Percentiles rank a stretch among this genome's conserved stretches.
Conservation (phyloP, 2,113 vertebrate genomes). For the Zosterops borbonicus region DNA sequence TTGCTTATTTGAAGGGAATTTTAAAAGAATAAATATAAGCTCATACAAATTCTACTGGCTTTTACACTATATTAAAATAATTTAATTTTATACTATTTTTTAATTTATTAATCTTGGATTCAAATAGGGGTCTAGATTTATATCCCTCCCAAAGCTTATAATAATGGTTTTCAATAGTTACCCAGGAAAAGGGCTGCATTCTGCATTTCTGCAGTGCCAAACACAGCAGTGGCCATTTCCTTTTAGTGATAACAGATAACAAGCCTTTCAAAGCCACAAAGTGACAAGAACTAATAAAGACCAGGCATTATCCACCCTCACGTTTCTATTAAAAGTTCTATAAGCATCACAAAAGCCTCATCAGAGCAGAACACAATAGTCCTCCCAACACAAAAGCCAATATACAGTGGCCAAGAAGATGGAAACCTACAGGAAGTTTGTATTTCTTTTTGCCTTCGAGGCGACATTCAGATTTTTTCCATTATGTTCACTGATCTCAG, state of each 20-base stretch:
- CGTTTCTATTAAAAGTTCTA: neutral
- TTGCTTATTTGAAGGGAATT: neutral
- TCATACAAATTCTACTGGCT: neutral
- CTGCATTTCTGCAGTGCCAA: constrained; percentile 7
- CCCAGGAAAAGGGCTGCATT: neutral
- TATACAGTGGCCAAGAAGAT: neutral
- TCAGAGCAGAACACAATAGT: neutral
- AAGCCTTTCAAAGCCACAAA: constrained; percentile 35
- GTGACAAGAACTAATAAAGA: constrained; percentile 45
- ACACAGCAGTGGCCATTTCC: neutral
- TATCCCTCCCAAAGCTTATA: neutral
- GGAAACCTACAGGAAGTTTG: neutral
- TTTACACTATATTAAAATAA: neutral
- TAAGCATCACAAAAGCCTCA: neutral
- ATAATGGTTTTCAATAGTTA: neutral
- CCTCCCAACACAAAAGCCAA: constrained; percentile 4
- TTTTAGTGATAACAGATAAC: neutral
- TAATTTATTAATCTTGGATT: neutral
- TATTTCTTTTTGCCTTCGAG: neutral
- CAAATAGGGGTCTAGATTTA: neutral
- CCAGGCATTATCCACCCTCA: neutral
- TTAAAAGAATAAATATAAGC: neutral
- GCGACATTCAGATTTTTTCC: neutral
- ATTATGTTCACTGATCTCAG: neutral
- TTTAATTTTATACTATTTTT: neutral